These are phyloP conservation scores for Hyperopisus bebe DNA, from an alignment of 2,113 vertebrate species.

Conservation along the genomic window DNA sequence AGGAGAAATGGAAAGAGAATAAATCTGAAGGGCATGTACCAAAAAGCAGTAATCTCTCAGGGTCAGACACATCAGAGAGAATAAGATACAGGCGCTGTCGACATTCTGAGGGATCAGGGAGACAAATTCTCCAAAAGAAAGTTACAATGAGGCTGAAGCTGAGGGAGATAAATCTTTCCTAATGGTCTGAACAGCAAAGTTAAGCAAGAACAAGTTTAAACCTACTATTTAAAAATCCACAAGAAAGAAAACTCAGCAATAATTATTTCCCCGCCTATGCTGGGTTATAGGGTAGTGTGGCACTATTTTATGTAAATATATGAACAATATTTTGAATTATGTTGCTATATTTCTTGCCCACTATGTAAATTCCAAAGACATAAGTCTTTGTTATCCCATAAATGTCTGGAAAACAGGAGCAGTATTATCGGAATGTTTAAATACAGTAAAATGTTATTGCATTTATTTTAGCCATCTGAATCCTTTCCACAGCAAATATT, in stretches of 20 bases:
- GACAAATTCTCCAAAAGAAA: conserved; percentile 10
- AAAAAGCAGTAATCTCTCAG: not conserved
- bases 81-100: conserved; percentile 15
- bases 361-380: not conserved
- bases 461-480: not conserved
- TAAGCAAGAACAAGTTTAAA: not conserved
- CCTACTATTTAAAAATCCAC: not conserved
- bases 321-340: not conserved
- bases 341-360: not conserved
- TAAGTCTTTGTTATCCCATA: not conserved
- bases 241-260: not conserved
- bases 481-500: not conserved
- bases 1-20: not conserved
- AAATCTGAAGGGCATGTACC: not conserved
- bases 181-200: not conserved
- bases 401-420: conserved; percentile 7
- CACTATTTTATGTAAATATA: not conserved
- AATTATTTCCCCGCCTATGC: not conserved
- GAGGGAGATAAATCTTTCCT: conserved; percentile 9
- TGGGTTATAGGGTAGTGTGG: not conserved
- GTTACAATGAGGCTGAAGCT: not conserved
- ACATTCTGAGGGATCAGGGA: not conserved
- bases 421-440: not conserved
- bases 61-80: not conserved
- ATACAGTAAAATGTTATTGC: not conserved